A percentile compares a stretch with the other conserved stretches of the same genome.
Evolutionary conservation across 2,888 invertebrate genomes (phyloP).

Genomic region (Xiphydria camelus): DNA sequence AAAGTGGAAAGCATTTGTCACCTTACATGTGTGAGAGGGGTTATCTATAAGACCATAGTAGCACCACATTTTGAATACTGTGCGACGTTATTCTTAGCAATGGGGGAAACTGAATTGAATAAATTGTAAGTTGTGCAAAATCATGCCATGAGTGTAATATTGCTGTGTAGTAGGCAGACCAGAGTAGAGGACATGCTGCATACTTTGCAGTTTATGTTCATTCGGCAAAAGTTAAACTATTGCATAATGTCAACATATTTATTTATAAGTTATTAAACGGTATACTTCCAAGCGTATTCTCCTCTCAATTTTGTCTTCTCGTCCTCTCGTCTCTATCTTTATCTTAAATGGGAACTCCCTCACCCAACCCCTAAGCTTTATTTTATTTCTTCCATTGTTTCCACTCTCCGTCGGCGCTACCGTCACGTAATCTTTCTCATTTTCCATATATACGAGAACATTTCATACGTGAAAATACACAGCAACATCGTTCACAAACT

Average conservation of each 20-base stretch:
- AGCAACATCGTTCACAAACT: conserved; percentile 18
- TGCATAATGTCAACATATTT: background rate
- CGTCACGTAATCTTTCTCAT: conserved; percentile 46
- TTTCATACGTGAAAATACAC: too few relatives aligned
- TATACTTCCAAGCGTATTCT: too few relatives aligned
- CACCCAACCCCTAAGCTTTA: conserved; percentile 41
- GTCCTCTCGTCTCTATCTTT: conserved; percentile 21
- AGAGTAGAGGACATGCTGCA: conserved; percentile 7
- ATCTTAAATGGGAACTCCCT: conserved; percentile 31
- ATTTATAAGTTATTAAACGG: background rate
- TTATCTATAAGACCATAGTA: conserved; percentile 5
- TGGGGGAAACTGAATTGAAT: background rate
- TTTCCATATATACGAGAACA: conserved; percentile 41
- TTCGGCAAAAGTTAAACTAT: background rate
- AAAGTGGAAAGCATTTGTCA: too few relatives aligned
- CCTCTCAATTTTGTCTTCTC: background rate
- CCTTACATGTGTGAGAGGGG: conserved; percentile 3
- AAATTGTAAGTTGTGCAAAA: conserved; percentile 3
- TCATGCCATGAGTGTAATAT: conserved; percentile 5
- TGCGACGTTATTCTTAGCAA: background rate
- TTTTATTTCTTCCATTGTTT: conserved; percentile 55
- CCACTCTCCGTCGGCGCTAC: conserved; percentile 40
- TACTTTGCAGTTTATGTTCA: background rate
- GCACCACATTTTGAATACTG: conserved; percentile 8
- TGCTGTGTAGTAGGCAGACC: conserved; percentile 4